Evolutionary conservation across 2,888 invertebrate genomes (phyloP), one percentile per base, ranked within the genome.

Genomic region (Watsonalla binaria): DNA sequence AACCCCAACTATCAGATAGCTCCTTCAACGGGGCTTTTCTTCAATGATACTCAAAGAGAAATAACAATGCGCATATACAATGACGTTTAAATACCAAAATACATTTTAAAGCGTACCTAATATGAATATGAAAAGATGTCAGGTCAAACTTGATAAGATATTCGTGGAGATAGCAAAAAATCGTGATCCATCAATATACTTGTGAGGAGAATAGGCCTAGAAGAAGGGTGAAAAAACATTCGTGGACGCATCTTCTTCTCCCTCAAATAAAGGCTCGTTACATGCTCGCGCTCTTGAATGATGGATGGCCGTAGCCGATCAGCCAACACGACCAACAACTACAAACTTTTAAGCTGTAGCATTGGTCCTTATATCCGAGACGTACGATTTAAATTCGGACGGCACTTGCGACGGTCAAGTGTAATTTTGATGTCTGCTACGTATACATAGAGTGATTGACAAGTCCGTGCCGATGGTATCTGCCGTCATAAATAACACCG

Each of bases 391-490:
- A 74, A 66, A 75, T 65, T 78, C 56, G 66, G 54, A 58, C 64
- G 68, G 35, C 51, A 49, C 52, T 53, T 56, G 59, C 58, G 58
- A 63, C 57, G 61, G 66, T 70, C 70, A 66, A 69, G 74, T 73
- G 68, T 72, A 71, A 72, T 71, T 78, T 67, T 68, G 72, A 76
- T 78, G 73, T 76, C 70, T 76, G 70, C 66, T 67, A 73, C 74
- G 72, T 70, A 66, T 66, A 70, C 72, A 63, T 58, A 62, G 62
- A 60, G 65, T 87, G 89, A 90, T 87, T 87, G 90, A 90, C 90
- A 90, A 90, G 90, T 88, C 82, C 86, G 82, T 79, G 72, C 76
- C 86, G 86, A 88, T 86, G 72, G 78, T 82, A 86, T 86, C 86
- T 73, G 70, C 70, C 76, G 76, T 86, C 84, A 89, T 90, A 87